Conservation (phyloP, 2,888 invertebrate genomes). For the Tholera decimalis region DNA sequence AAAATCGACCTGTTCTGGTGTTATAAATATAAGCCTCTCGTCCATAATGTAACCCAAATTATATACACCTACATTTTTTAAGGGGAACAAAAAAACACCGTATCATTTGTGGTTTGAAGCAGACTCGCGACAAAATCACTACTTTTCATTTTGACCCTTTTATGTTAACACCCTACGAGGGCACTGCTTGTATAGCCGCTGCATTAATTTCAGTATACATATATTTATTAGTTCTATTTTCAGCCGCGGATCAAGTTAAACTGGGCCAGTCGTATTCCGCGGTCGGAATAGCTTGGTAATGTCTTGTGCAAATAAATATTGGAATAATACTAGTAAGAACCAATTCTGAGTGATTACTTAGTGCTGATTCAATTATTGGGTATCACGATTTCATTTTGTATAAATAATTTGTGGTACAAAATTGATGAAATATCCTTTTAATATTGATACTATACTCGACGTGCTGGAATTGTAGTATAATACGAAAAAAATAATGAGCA, state of each 20-base stretch:
- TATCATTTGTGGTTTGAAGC: background rate
- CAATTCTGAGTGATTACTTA: conserved; percentile 9
- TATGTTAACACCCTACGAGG: conserved; percentile 2
- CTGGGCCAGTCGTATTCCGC: background rate
- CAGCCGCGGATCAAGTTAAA: background rate
- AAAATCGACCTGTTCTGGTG: too few relatives aligned
- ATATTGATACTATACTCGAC: too few relatives aligned
- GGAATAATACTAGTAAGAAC: conserved; percentile 15
- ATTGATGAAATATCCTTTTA: too few relatives aligned
- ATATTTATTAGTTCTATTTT: conserved; percentile 2
- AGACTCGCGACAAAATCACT: conserved; percentile 12
- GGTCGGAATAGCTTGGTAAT: conserved; percentile 6
- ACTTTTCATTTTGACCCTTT: background rate
- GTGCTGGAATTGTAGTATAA: too few relatives aligned
- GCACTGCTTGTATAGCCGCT: background rate
- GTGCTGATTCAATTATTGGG: conserved; percentile 11
- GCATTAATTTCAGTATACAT: background rate
- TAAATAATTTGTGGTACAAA: background rate
- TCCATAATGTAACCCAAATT: too few relatives aligned
- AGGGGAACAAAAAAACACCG: too few relatives aligned
- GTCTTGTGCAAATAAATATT: conserved; percentile 8
- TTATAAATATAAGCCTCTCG: too few relatives aligned
- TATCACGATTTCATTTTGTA: conserved; percentile 11
- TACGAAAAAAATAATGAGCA: too few relatives aligned
- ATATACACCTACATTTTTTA: too few relatives aligned